Percentiles rank a stretch among this genome's conserved stretches.
These are phyloP conservation scores for Cephus pulcher DNA, from an alignment of 2,888 invertebrate genomes.

Conservation along the genomic window DNA sequence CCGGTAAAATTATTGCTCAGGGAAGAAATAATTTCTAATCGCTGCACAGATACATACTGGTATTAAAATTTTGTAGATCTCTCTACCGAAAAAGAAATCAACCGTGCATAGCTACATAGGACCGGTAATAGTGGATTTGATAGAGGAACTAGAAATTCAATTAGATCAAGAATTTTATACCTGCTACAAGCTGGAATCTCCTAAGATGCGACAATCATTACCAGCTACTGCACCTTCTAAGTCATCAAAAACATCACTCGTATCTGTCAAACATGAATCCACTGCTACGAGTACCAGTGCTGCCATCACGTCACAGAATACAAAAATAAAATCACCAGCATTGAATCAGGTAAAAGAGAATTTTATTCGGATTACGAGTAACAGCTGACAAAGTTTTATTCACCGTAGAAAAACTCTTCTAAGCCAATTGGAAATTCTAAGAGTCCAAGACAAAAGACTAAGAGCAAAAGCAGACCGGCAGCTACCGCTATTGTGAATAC, in stretches of 20 bases:
- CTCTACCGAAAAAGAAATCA: constrained; percentile 53
- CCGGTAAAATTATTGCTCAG: constrained; percentile 30
- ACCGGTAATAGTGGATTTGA: constrained; percentile 77
- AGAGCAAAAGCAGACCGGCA: neutral
- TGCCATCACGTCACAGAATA: neutral
- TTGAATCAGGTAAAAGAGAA: neutral
- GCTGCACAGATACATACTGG: neutral
- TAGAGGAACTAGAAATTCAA: constrained; percentile 74
- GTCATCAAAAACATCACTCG: constrained; percentile 26
- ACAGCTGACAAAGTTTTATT: neutral
- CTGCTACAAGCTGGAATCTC: constrained; percentile 50
- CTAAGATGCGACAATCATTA: constrained; percentile 35
- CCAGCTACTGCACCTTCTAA: constrained; percentile 24
- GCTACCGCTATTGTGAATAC: neutral
- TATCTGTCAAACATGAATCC: constrained; percentile 16
- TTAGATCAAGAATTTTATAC: constrained; percentile 58
- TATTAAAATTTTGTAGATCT: constrained; percentile 32
- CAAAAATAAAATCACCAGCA: neutral
- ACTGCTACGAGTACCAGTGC: neutral
- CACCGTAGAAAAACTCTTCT: neutral
- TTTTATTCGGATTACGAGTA: neutral
- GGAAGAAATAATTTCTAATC: neutral
- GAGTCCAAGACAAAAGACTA: neutral
- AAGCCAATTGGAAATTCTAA: neutral
- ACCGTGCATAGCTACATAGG: constrained; percentile 69